These are phyloP conservation scores for Eulemur rufifrons DNA, from an alignment of 2,113 vertebrate species.

Conservation along the genomic window DNA sequence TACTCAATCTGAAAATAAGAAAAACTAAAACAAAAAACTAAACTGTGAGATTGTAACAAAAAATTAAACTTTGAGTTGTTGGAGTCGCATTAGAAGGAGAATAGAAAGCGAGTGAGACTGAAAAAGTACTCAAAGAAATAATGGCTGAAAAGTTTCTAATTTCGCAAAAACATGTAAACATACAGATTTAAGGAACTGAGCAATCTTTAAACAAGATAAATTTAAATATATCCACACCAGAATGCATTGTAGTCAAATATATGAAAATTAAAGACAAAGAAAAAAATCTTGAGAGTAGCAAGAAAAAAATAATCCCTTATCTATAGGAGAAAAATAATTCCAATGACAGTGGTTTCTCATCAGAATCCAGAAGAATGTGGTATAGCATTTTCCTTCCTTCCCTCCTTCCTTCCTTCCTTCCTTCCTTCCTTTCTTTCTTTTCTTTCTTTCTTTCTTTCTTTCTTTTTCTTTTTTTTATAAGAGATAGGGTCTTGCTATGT, in stretches of 20 bases:
- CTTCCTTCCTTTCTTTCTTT: no score
- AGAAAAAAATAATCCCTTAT: neutral
- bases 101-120: neutral
- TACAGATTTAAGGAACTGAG: neutral
- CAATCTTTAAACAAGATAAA: neutral
- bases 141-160: neutral
- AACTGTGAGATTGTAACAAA: neutral
- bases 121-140: neutral
- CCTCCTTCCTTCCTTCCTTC: no score
- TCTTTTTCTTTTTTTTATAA: no score
- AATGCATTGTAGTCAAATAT: neutral
- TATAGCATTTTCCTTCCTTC: neutral
- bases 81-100: neutral
- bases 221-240: neutral
- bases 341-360: neutral
- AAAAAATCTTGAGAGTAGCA: neutral
- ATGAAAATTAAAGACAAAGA: neutral
- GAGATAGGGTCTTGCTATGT: no score
- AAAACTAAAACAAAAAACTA: neutral
- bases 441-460: neutral
- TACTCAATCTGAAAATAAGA: neutral
- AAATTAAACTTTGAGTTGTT: neutral
- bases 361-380: neutral
- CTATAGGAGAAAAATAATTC: neutral
- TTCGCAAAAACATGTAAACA: neutral